Evolutionary conservation across 2,888 invertebrate species (phyloP).

Genomic region (Formica aserva): DNA sequence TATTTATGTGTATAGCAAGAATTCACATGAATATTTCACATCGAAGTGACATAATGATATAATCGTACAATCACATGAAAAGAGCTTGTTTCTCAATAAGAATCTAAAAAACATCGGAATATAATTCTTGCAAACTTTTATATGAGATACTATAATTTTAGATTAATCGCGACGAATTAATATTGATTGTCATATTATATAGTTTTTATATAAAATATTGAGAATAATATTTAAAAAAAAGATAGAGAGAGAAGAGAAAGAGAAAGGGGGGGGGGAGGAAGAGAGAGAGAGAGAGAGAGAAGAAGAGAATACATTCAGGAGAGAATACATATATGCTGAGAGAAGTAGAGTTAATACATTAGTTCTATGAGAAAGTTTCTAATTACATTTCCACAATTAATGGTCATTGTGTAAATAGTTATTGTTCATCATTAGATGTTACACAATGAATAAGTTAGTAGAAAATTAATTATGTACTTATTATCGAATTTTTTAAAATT

Average conservation of each 20-base stretch:
- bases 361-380: slow-evolving; percentile 14
- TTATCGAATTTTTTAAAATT: not conserved
- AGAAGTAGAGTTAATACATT: slow-evolving; percentile 12
- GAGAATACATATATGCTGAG: not conserved
- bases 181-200: slow-evolving; percentile 10
- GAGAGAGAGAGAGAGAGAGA: too few relatives aligned
- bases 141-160: not conserved
- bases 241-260: not conserved
- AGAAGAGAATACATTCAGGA: too few relatives aligned
- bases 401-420: not conserved
- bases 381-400: slow-evolving; percentile 14
- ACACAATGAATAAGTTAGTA: not conserved
- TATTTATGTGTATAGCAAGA: not conserved
- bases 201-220: not conserved
- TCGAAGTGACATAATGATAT: not conserved
- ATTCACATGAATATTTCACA: not conserved
- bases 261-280: not conserved
- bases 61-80: not conserved
- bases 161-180: not conserved
- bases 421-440: slow-evolving; percentile 2
- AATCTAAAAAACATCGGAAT: not conserved
- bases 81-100: not conserved
- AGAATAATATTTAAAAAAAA: not conserved
- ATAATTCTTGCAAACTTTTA: not conserved
- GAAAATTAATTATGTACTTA: not conserved